Evolutionary conservation across 2,888 invertebrate species (phyloP).

Genomic region (Sphecodes monilicornis): DNA sequence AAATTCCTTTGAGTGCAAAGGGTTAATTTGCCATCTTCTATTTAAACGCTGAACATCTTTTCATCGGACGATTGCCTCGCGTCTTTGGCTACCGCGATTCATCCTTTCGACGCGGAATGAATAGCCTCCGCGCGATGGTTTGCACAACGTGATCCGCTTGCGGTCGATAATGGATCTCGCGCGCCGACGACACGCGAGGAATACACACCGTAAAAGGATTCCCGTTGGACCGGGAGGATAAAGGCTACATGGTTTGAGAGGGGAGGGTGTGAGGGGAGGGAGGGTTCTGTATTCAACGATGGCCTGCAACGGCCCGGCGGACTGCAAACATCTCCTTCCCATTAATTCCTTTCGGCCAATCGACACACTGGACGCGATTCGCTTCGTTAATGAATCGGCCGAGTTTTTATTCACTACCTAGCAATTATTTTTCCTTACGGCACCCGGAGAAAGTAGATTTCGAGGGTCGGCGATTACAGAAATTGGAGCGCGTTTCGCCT

Average conservation of each 20-base stretch:
- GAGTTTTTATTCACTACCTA: not conserved
- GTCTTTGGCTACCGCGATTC: not conserved
- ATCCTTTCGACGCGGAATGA: slow-evolving; percentile 17
- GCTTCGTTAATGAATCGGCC: slow-evolving; percentile 33
- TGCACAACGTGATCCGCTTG: not conserved
- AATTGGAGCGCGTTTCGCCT: slow-evolving; percentile 16
- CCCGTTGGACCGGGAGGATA: not conserved
- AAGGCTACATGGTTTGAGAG: not conserved
- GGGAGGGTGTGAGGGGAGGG: not conserved
- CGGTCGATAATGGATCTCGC: slow-evolving; percentile 39
- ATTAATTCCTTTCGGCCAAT: slow-evolving; percentile 39
- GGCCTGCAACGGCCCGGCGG: not conserved
- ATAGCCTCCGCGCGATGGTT: slow-evolving; percentile 2
- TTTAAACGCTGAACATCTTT: too few species aligned
- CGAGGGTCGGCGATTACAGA: slow-evolving; percentile 17
- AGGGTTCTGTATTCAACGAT: not conserved
- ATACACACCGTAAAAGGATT: slow-evolving; percentile 12
- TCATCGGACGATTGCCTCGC: not conserved
- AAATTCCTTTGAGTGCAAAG: too few species aligned
- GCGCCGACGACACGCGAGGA: slow-evolving; percentile 9
- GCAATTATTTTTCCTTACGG: slow-evolving; percentile 16
- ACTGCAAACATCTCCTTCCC: not conserved
- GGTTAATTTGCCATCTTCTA: too few species aligned
- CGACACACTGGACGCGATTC: slow-evolving; percentile 28
- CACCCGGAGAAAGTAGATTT: not conserved